Base-by-base conservation (phyloP, 2,113 vertebrate genomes). In the Balaeniceps rex region DNA sequence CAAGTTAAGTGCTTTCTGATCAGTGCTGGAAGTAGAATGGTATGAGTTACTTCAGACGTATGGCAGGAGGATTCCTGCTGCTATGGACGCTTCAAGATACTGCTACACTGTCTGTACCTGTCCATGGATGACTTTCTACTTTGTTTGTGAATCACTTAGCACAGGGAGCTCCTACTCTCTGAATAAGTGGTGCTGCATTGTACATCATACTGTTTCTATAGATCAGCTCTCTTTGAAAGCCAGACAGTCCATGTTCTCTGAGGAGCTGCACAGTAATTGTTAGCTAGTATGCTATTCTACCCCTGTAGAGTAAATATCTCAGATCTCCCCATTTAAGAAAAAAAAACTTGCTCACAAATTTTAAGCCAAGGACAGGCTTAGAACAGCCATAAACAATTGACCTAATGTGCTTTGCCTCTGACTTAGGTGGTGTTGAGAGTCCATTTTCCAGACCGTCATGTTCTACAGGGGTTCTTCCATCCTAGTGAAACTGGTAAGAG, bases 381-480 rank as follows among this genome's bases (percentile, higher is more conserved):
- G 55, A 85, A 44, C 58, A 93, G 64, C 19, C 6, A 11, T 69
- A 34, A 87, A 29, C 6, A 61, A 19, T 9, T 89, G 54, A 58
- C 49, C 36, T 74, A 4, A 47, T n/a, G 9, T 46, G 12, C n/a
- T 91, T 93, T 97, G 16, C 84, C 22, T 97, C 36, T 75, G 71
- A 65, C 83, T 95, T 36, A 99, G 99, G 99, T 99, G 94, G 99
- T 98, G 55, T 64, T 99, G 90, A 98, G 99, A 96, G 97, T 99
- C 94, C 98, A 98, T 93, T 99, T 99, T 92, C 99, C 99, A 84
- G 99, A 99, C 97, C 98, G 99, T 65, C 97, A 98, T 29, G 97
- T 99, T 93, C 98, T 99, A 4, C 99, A 99, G 77, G 99, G 99
- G 7, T 99, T 99, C 97, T 99, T 99, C 96, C 97, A 93, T 72